A percentile compares a stretch with the other conserved stretches of the same genome.
Evolutionary conservation across 2,888 invertebrate species (phyloP).

Genomic region (Lissocephala sabroskyi): DNA sequence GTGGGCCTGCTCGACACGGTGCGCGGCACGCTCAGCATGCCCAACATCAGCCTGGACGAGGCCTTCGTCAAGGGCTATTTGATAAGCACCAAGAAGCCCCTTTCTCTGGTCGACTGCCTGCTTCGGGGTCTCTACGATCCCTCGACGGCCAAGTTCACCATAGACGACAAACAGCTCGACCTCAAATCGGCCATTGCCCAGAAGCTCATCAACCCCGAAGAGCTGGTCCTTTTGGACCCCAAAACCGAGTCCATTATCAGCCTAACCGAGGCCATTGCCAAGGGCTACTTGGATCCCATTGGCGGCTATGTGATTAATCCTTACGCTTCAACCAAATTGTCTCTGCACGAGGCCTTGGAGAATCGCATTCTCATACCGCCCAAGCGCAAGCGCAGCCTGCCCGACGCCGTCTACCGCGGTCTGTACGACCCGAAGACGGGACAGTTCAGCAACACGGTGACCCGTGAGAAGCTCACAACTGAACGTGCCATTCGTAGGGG

Average conservation of each 20-base stretch:
- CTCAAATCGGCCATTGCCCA: constrained; percentile 82
- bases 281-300: constrained; percentile 84
- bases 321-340: constrained; percentile 80
- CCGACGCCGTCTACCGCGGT: constrained; percentile 93
- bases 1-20: constrained; percentile 81
- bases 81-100: constrained; percentile 83
- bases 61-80: constrained; percentile 88
- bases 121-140: constrained; percentile 86
- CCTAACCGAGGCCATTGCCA: constrained; percentile 83
- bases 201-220: constrained; percentile 83
- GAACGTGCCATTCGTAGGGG: constrained; percentile 89
- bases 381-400: constrained; percentile 86
- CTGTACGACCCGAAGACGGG: constrained; percentile 89
- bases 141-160: constrained; percentile 80
- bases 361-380: constrained; percentile 86
- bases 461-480: constrained; percentile 85
- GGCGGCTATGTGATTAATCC: constrained; percentile 87
- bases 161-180: constrained; percentile 80
- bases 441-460: constrained; percentile 84
- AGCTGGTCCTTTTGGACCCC: constrained; percentile 86
- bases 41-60: constrained; percentile 82
- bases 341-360: constrained; percentile 87
- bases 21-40: constrained; percentile 80
- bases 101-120: constrained; percentile 87
- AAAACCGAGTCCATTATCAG: constrained; percentile 86